A percentile compares a stretch with the other conserved stretches of the same genome.
Evolutionary conservation across 2,113 vertebrate genomes (phyloP).

Genomic region (Himantopus leucocephalus): DNA sequence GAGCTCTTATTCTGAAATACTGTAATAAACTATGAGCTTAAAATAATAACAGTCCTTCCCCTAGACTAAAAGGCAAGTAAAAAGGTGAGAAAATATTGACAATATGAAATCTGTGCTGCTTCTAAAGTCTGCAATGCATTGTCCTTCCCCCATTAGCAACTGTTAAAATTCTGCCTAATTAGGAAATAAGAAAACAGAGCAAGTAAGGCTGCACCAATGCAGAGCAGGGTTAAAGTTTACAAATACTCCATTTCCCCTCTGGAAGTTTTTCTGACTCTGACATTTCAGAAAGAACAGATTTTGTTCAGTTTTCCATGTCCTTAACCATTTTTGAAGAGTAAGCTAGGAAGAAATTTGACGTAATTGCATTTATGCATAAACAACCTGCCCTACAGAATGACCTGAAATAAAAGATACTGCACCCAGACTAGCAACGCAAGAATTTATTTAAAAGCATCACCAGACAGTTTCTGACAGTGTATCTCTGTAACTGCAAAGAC

Average conservation of each 20-base stretch:
- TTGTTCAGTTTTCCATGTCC: neutral
- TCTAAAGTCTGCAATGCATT: neutral
- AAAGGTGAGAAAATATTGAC: neutral
- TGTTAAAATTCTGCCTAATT: neutral
- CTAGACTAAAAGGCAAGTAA: neutral
- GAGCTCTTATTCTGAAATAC: neutral
- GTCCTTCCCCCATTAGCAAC: neutral
- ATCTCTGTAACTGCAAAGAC: neutral
- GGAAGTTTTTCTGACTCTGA: neutral
- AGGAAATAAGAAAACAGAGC: neutral
- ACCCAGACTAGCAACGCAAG: neutral
- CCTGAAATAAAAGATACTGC: neutral
- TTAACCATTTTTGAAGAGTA: neutral
- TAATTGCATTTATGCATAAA: slow-evolving; percentile 9
- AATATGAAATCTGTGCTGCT: neutral
- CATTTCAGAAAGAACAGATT: neutral
- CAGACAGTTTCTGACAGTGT: neutral
- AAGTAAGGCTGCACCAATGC: neutral
- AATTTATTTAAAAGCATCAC: neutral
- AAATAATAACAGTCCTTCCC: neutral
- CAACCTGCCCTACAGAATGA: neutral
- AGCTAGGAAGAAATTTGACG: neutral
- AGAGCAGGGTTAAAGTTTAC: neutral
- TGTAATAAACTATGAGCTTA: neutral
- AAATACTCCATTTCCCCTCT: neutral